Base-by-base conservation (phyloP, 2,888 invertebrate species). In the Oconnorella tubifera region DNA sequence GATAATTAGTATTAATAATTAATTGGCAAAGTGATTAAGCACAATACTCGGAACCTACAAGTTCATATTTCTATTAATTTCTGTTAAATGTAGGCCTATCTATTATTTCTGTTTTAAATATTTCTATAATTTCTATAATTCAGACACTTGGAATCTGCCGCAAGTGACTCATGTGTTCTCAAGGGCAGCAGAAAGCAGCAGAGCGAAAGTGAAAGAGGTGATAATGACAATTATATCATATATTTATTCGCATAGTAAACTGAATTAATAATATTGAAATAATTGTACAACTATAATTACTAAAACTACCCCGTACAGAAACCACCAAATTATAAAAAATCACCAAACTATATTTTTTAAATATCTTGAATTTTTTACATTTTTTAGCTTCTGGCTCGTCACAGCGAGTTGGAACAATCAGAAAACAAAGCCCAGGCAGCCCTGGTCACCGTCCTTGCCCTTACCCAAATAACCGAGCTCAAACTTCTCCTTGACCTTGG, bases 371-470 rank as follows among this genome's bases (percentile, higher is more conserved):
- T 23, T 4, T 14, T 14, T 3, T 2, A 59, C 27, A 23, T 23
- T 19, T 29, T 48, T 10, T 64, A 71, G 71, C 62, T 71, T 23
- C 58, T 70, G 56, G 71, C 71, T 25, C 56, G 71, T 19, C 70
- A 71, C 65, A 66, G 63, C 33, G 71, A 71, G 50, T 53, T 71
- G 27, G 71, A 70, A 61, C 71, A 71, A 58, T 70, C 70, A 31
- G 68, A 71, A 58, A 70, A 68, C 59, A 71, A 71, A 56, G 71
- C 71, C 10, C 71, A 71, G 55, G 71, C 66, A 6, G 70, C 71
- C n/a, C 68, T 71, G 14, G 71, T 71, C 2, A 67, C 70, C 14
- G 64, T 71, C 27, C 66, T 71, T 31, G 67, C 70, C 23, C 57
- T 71, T 60, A 70, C 71, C 2, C 71, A 71, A 57, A 71, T 71